A percentile compares a stretch with the other conserved stretches of the same genome.
These are phyloP conservation scores for Magallana angulata DNA, from an alignment of 1,140 invertebrate species.

Conservation along the genomic window DNA sequence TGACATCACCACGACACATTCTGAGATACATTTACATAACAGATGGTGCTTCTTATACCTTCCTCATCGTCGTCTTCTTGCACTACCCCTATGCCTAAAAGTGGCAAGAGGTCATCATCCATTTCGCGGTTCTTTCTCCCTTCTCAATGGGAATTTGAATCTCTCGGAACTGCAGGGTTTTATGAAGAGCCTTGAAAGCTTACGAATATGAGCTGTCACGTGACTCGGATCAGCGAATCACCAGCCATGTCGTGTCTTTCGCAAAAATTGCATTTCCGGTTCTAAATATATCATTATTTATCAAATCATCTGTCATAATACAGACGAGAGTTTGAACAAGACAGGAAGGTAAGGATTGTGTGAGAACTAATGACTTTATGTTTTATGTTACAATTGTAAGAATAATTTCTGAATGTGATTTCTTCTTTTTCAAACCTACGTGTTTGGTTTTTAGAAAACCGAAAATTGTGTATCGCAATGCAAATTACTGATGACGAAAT, in stretches of 20 bases:
- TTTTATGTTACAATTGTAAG: too few species aligned
- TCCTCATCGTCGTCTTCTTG: constrained; percentile 51
- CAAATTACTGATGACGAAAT: too few species aligned
- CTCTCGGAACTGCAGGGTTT: neutral
- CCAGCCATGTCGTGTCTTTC: constrained; percentile 56
- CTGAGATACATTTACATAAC: too few species aligned
- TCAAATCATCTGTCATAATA: constrained; percentile 47
- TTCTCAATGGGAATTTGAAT: neutral
- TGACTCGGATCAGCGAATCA: constrained; percentile 56
- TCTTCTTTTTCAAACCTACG: too few species aligned
- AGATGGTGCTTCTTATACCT: neutral
- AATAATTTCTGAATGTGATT: too few species aligned
- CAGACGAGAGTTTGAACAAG: neutral
- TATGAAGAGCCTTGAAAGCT: neutral
- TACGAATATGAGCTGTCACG: constrained; percentile 7
- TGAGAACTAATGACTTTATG: too few species aligned
- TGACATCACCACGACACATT: too few species aligned
- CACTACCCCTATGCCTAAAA: constrained; percentile 57
- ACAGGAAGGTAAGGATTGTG: neutral
- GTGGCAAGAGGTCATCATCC: constrained; percentile 63
- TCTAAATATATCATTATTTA: constrained; percentile 20
- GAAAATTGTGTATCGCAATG: too few species aligned
- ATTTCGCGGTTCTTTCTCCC: constrained; percentile 47
- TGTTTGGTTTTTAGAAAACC: too few species aligned
- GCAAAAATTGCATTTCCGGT: constrained; percentile 53